Evolutionary conservation across 2,888 invertebrate genomes (phyloP), one percentile per base, ranked within the genome.

Genomic region (Macroteleia sp.): DNA sequence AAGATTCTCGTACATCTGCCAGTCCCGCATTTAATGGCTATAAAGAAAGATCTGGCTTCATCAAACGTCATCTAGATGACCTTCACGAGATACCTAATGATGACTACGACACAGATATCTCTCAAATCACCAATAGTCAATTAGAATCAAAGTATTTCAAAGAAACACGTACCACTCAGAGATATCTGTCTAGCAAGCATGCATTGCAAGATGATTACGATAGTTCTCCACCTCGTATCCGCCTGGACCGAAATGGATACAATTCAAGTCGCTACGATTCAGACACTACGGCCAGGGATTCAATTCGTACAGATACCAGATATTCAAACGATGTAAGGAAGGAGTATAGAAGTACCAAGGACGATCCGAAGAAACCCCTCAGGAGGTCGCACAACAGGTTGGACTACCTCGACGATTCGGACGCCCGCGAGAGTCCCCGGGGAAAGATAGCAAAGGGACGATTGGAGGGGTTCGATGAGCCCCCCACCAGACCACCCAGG

Each of bases 91-190:
- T 87, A 2, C 87, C 88, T 0, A 88, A 87, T 64, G 90, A 91
- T 77, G 91, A 90, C 17, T 91, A 90, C 78, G 89, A 91, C 66
- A 91, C 90, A n/a, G 91, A 90, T 36, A 90, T 90, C 44, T 91
- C 90, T 1, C 90, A 91, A 57, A 77, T 89, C 71, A 90, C 90
- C 1, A 90, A 86, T 80, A 90, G 89, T 32, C 90, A 90, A 32
- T 61, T 90, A 2, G 90, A 89, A 17, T 88, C 88, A 1, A 89
- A 88, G 70, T 88, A 88, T 42, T 87, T 86, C 79, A 86, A 86
- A 20, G 89, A 89, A 61, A 89, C 87, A 1, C 83, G 87, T 30
- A 89, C 84, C 14, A 89, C 86, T 3, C 87, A 88, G 61, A 85
- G 86, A 59, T 88, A 89, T 66, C 77, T 85, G 17, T 81, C 81